A percentile compares a stretch with the other conserved stretches of the same genome.
Evolutionary conservation across 1,140 invertebrate genomes (phyloP).

Genomic region (Zaprionus gabonicus): DNA sequence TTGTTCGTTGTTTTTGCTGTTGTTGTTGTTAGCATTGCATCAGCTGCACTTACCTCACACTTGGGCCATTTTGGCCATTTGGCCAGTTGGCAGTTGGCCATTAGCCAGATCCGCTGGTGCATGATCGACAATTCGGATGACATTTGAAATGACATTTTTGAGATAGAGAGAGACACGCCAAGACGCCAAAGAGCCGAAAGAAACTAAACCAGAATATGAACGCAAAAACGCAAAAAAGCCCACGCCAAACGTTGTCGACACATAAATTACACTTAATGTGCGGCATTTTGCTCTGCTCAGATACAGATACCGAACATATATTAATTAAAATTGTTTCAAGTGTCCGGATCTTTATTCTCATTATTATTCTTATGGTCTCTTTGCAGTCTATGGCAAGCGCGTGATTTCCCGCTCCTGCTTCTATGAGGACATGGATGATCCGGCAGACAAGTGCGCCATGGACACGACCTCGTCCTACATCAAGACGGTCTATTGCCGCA

Average conservation of each 20-base stretch:
- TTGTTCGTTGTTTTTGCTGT: neutral
- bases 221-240: slow-evolving; percentile 30
- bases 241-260: slow-evolving; percentile 51
- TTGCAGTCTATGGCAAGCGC: slow-evolving; percentile 82
- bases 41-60: slow-evolving; percentile 38
- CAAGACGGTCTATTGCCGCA: slow-evolving; percentile 82
- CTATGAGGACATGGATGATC: slow-evolving; percentile 81
- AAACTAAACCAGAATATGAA: slow-evolving; percentile 27
- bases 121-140: slow-evolving; percentile 46
- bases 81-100: slow-evolving; percentile 26
- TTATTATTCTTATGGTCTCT: slow-evolving; percentile 17
- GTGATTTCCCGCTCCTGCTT: slow-evolving; percentile 83
- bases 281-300: slow-evolving; percentile 15
- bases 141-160: slow-evolving; percentile 70
- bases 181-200: slow-evolving; percentile 14
- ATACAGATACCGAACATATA: slow-evolving; percentile 1
- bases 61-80: slow-evolving; percentile 20
- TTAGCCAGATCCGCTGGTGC: slow-evolving; percentile 28
- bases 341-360: slow-evolving; percentile 30
- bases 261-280: slow-evolving; percentile 56
- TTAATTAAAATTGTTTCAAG: slow-evolving; percentile 64
- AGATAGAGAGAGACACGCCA: slow-evolving; percentile 39
- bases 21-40: slow-evolving; percentile 22
- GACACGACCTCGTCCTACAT: slow-evolving; percentile 83
- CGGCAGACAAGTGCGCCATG: slow-evolving; percentile 78